Conservation (phyloP, 2,888 invertebrate genomes). For the Cephus spinipes region DNA sequence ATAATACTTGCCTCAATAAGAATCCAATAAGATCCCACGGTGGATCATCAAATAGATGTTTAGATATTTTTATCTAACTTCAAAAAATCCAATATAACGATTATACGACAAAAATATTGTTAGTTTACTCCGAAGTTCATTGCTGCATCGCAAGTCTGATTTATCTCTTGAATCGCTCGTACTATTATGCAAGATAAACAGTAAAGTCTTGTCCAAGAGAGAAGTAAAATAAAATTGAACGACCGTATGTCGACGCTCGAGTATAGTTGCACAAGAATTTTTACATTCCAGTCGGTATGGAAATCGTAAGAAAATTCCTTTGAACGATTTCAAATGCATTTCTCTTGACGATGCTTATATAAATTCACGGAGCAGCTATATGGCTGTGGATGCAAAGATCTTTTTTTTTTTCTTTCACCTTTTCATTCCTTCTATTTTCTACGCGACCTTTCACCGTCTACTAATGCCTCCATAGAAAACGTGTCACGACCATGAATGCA, state of each 20-base stretch:
- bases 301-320: not conserved
- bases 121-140: not conserved
- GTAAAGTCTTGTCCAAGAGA: not conserved
- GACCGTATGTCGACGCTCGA: no score
- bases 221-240: no score
- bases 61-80: not conserved
- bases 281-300: not conserved
- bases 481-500: slow-evolving; percentile 1
- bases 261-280: not conserved
- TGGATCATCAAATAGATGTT: not conserved
- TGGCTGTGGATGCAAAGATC: no score
- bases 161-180: not conserved
- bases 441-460: slow-evolving; percentile 3
- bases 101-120: not conserved
- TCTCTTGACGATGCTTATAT: not conserved
- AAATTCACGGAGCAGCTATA: not conserved
- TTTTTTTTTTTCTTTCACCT: not conserved
- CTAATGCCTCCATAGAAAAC: not conserved
- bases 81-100: not conserved
- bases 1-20: not conserved
- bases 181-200: not conserved
- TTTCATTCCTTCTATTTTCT: not conserved
- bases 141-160: not conserved
- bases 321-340: not conserved
- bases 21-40: not conserved